A percentile compares a stretch with the other conserved stretches of the same genome.
Conservation (phyloP, 2,888 invertebrate species). For the Gisinianus flammeolus region DNA sequence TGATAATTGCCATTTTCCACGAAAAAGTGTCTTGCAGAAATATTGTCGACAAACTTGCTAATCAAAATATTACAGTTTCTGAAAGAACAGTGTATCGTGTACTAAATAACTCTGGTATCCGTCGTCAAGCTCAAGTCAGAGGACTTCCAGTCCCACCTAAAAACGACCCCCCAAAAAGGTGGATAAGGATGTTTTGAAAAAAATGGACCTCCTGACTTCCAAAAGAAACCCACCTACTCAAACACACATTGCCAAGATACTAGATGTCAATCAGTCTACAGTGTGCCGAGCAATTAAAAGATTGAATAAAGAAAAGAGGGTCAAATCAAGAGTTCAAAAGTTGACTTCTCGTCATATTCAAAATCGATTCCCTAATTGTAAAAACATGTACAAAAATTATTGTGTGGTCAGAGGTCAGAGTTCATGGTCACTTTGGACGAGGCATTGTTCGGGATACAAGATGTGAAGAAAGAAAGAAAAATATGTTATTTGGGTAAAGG, state of each 20-base stretch:
- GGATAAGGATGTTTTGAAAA: neutral
- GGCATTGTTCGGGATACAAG: constrained; percentile 31
- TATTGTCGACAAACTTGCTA: neutral
- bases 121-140: neutral
- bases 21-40: neutral
- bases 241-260: neutral
- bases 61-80: neutral
- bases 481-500: constrained; percentile 20
- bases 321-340: neutral
- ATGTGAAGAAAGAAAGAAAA: constrained; percentile 17
- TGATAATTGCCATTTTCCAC: neutral
- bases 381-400: constrained; percentile 21
- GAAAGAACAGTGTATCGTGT: neutral
- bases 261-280: neutral
- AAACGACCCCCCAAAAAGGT: neutral
- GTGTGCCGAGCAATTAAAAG: constrained; percentile 8
- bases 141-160: neutral
- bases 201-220: neutral
- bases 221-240: neutral
- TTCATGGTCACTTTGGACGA: constrained; percentile 40
- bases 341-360: neutral
- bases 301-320: neutral
- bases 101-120: neutral
- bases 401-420: constrained; percentile 22
- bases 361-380: neutral